phyloP scores from a whole-genome alignment of 2,797 vertebrate species.

The Mionectes olivaceus region DNA sequence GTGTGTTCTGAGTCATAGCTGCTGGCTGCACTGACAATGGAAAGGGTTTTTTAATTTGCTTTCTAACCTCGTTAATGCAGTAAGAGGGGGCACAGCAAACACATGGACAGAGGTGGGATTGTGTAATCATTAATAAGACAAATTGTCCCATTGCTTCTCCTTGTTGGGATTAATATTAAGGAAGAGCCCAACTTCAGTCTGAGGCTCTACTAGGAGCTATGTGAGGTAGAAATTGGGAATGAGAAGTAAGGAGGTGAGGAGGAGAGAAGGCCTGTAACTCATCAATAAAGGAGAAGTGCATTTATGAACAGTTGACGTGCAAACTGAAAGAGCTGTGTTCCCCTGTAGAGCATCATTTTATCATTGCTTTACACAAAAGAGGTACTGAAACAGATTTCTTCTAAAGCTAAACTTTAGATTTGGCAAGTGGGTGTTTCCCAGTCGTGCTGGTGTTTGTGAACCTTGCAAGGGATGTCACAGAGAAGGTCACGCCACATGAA shows the following conservation, averaged over 20 bases:
- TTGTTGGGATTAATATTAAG: background rate
- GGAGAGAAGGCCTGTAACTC: background rate
- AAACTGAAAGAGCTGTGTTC: background rate
- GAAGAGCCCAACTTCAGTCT: background rate
- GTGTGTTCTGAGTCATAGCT: conserved; percentile 54
- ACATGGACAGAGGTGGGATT: background rate
- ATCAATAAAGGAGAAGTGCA: background rate
- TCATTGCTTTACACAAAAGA: background rate
- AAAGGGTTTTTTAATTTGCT: conserved; percentile 17
- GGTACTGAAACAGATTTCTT: background rate
- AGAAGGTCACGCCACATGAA: background rate
- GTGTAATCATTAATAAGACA: background rate
- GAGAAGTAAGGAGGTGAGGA: background rate
- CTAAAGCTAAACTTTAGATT: background rate
- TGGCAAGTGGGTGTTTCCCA: background rate
- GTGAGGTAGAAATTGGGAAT: background rate
- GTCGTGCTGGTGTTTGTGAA: background rate
- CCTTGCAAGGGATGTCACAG: background rate
- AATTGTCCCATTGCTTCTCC: background rate
- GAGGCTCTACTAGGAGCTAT: background rate
- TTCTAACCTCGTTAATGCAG: conserved; percentile 1
- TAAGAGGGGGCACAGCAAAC: background rate
- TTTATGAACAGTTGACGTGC: background rate
- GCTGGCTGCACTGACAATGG: conserved; percentile 29
- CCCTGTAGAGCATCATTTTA: background rate